Percentiles rank a stretch among this genome's conserved stretches.
These are phyloP conservation scores for Mus musculus DNA, from an alignment of 2,113 vertebrate species.

Conservation along the genomic window GRCm39 chr9:120025501-120026000, in stretches of 20 bases:
- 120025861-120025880: accelerated
- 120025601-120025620: too few relatives aligned
- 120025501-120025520: not conserved
- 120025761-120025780: not conserved
- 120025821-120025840: not conserved
- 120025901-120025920: not conserved
- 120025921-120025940: not conserved
- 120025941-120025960: not conserved
- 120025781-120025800: not conserved
- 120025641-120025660: not conserved
- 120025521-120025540: not conserved
- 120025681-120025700: constrained; percentile 1
- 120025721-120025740: constrained; percentile 2
- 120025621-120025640: not conserved
- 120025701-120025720: not conserved
- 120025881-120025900: not conserved
- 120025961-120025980: not conserved
- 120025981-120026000: not conserved
- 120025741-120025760: constrained; percentile 14
- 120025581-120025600: not conserved
- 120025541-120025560: not conserved
- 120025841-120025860: not conserved
- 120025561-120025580: not conserved
- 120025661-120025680: constrained; percentile 39
- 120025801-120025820: not conserved